These are phyloP conservation scores for Desmophyllum pertusum DNA, from an alignment of 92 coral and sea anemone genomes.

Conservation along the genomic window DNA sequence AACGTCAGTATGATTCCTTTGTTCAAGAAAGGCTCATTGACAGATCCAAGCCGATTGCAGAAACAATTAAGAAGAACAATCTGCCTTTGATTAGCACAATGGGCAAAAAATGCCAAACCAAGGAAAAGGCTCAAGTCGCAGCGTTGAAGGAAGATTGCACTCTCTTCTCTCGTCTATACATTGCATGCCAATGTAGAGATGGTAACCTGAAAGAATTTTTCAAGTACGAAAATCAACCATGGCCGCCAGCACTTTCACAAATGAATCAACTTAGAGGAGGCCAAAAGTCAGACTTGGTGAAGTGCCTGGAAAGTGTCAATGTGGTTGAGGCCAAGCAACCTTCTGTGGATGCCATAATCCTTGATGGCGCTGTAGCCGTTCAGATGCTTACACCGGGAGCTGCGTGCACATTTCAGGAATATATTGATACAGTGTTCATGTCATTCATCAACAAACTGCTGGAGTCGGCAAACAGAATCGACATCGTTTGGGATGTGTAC, in stretches of 20 bases:
- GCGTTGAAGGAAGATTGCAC: conserved; percentile 14
- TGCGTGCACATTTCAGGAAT: conserved; percentile 52
- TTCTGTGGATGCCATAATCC: conserved; percentile 39
- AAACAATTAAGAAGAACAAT: conserved; percentile 38
- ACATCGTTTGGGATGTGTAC: conserved; percentile 55
- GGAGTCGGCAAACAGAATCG: conserved; percentile 37
- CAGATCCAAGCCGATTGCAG: conserved; percentile 23
- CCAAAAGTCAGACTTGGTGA: conserved; percentile 60
- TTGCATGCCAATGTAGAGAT: conserved; percentile 18
- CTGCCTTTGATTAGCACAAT: conserved; percentile 20
- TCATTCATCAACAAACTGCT: conserved; percentile 57
- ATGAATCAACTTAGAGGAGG: conserved; percentile 48
- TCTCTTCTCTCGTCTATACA: conserved; percentile 6
- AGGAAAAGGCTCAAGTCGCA: conserved; percentile 28
- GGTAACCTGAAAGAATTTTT: conserved; percentile 36
- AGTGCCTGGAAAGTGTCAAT: conserved; percentile 30
- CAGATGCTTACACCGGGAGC: conserved; percentile 45
- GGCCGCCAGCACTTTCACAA: conserved; percentile 65
- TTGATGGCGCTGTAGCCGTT: conserved; percentile 69
- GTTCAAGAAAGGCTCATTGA: conserved; percentile 31
- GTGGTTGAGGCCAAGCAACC: background rate
- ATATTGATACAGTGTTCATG: conserved; percentile 34
- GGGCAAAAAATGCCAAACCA: conserved; percentile 4
- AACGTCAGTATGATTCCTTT: background rate
- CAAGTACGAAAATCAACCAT: conserved; percentile 61